Percentiles rank a stretch among this genome's conserved stretches.
These are phyloP conservation scores for Lingula anatina DNA, from an alignment of 2,888 invertebrate genomes.

Conservation along the genomic window DNA sequence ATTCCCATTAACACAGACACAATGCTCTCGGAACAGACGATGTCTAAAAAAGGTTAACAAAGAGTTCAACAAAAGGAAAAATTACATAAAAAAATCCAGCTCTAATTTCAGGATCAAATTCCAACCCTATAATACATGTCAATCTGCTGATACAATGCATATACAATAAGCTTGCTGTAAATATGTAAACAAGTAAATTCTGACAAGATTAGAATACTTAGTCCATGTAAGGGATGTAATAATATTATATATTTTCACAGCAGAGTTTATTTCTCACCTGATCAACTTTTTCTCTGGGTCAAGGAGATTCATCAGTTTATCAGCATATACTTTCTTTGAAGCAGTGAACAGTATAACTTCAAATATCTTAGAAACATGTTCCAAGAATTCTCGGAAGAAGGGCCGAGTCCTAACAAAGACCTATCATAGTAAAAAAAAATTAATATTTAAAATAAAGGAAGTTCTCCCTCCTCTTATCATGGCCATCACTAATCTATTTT, in stretches of 20 bases:
- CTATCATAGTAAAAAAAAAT: conserved; percentile 27
- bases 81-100: neutral
- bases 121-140: too few species aligned
- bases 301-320: conserved; percentile 83
- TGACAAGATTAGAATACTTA: too few species aligned
- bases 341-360: conserved; percentile 95
- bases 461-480: too few species aligned
- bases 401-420: conserved; percentile 82
- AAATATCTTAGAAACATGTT: conserved; percentile 77
- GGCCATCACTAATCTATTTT: too few species aligned
- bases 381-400: conserved; percentile 85
- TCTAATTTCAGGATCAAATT: too few species aligned
- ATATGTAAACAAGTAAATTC: too few species aligned
- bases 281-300: conserved; percentile 86
- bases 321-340: conserved; percentile 91
- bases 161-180: too few species aligned
- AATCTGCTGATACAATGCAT: too few species aligned
- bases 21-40: conserved; percentile 90
- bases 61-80: neutral
- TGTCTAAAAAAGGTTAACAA: conserved; percentile 55
- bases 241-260: too few species aligned
- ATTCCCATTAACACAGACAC: conserved; percentile 90
- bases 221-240: too few species aligned
- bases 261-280: too few species aligned
- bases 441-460: neutral